Evolutionary conservation across 2,113 vertebrate genomes (phyloP).

Genomic region (Tachuris rubrigastra): DNA sequence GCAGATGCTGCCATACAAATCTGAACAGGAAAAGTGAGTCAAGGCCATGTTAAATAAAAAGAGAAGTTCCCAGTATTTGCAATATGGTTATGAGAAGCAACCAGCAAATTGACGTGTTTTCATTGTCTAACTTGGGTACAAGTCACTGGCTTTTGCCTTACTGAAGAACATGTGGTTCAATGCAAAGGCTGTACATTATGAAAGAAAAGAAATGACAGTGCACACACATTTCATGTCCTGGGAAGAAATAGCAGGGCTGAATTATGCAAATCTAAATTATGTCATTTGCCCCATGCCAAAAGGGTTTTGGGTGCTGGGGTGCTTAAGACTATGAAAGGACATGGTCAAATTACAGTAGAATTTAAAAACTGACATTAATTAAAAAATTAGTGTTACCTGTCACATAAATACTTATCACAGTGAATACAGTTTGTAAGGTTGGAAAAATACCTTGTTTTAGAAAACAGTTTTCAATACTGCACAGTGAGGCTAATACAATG

Average conservation of each 20-base stretch:
- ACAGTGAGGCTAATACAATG: neutral
- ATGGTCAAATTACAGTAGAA: neutral
- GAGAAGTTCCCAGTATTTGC: neutral
- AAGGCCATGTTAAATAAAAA: neutral
- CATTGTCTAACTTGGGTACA: neutral
- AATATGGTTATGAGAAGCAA: neutral
- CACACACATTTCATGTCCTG: neutral
- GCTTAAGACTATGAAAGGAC: neutral
- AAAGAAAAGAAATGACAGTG: neutral
- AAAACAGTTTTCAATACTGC: neutral
- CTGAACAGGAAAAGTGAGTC: neutral
- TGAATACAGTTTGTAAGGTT: neutral
- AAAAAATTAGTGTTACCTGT: neutral
- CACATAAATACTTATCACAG: neutral
- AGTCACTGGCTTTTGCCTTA: neutral
- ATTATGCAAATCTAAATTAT: neutral
- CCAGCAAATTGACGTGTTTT: rapidly evolving
- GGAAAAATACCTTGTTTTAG: neutral
- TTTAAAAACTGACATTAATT: neutral
- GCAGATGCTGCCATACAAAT: neutral
- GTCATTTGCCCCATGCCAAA: neutral
- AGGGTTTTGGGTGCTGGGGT: neutral
- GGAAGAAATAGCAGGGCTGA: neutral
- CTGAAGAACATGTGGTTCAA: neutral
- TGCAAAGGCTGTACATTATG: neutral